Conservation (phyloP, 2,113 vertebrate genomes). For the Passer montanus region DNA sequence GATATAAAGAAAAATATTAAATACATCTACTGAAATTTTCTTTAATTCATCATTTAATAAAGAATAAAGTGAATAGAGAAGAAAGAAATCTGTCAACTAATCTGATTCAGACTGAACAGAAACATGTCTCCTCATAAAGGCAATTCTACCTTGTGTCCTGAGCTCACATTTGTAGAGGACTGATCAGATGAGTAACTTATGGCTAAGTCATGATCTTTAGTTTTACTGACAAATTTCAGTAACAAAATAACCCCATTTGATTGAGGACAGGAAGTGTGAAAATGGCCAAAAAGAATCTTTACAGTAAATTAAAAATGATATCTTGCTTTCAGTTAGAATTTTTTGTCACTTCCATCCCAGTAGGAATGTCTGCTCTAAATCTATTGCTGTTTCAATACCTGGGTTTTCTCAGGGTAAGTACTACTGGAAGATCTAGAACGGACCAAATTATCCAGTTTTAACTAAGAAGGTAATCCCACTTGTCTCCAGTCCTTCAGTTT, state of each 20-base stretch:
- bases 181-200: background rate
- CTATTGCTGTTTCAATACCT: background rate
- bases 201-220: background rate
- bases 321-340: background rate
- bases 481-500: background rate
- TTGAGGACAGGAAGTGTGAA: background rate
- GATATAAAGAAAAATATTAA: background rate
- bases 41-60: background rate
- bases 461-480: background rate
- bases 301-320: background rate
- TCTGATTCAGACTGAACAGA: background rate
- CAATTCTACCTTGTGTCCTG: background rate
- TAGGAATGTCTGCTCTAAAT: background rate
- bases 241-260: background rate
- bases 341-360: background rate
- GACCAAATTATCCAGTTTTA: background rate
- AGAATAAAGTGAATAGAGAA: background rate
- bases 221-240: background rate
- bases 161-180: background rate
- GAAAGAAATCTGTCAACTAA: background rate
- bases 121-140: fast-evolving
- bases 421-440: background rate
- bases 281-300: background rate
- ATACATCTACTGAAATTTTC: background rate
- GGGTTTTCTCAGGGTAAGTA: background rate